phyloP scores from a whole-genome alignment of 2,113 vertebrate species.

The Megaceryle maxima region DNA sequence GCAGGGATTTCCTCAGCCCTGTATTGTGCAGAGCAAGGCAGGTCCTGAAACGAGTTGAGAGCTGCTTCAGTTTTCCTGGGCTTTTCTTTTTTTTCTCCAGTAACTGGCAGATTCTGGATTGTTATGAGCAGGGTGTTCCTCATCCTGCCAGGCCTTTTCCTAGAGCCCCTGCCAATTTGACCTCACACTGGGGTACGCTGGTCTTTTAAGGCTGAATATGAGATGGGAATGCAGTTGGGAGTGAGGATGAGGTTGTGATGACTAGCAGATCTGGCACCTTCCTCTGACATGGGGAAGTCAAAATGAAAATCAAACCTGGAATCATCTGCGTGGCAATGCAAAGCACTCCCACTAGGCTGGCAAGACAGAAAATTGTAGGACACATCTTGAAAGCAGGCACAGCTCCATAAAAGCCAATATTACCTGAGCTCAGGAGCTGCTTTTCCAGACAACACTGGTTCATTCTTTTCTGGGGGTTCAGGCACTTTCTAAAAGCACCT shows the following conservation, averaged over 20 bases:
- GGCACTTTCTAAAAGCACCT: constrained; percentile 24
- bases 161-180: constrained; percentile 14
- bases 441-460: background rate
- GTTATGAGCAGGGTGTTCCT: constrained; percentile 10
- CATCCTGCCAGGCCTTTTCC: constrained; percentile 35
- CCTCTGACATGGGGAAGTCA: background rate
- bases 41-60: background rate
- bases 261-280: background rate
- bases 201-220: background rate
- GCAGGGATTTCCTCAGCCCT: background rate
- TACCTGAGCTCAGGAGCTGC: background rate
- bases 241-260: background rate
- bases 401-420: background rate
- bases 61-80: background rate
- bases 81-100: background rate
- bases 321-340: background rate
- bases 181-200: background rate
- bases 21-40: background rate
- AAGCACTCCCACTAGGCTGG: background rate
- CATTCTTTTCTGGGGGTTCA: background rate
- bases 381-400: background rate
- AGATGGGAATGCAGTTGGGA: background rate
- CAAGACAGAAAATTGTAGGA: background rate
- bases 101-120: background rate
- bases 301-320: constrained; percentile 16